Conservation (phyloP, 2,113 vertebrate species). For the Genyomyrus donnyi region DNA sequence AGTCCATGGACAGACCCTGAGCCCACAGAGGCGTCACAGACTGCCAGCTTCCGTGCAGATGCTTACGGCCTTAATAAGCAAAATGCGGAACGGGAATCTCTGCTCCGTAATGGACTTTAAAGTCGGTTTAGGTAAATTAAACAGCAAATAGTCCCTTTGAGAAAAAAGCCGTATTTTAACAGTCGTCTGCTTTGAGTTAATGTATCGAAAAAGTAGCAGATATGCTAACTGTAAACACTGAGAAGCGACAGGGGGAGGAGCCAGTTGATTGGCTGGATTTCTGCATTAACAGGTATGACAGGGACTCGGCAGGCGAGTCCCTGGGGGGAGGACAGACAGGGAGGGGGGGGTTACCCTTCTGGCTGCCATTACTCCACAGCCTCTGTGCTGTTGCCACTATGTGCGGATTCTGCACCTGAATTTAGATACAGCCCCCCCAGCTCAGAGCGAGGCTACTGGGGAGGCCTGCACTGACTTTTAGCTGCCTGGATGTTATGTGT, state of each 20-base stretch:
- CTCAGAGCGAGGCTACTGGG: neutral
- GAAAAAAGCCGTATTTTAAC: neutral
- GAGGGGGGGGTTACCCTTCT: neutral
- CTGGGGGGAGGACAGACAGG: neutral
- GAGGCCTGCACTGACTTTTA: neutral
- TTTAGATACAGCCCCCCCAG: neutral
- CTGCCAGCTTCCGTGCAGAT: neutral
- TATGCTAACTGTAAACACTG: neutral
- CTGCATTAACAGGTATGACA: neutral
- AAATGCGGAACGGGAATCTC: neutral
- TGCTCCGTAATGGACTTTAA: neutral
- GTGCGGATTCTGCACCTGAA: neutral
- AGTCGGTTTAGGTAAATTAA: neutral
- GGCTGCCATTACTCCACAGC: neutral
- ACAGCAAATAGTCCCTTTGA: neutral
- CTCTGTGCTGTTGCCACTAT: neutral
- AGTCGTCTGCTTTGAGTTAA: neutral
- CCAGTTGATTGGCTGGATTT: neutral
- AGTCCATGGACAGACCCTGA: neutral
- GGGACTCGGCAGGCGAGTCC: neutral
- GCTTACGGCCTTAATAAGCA: neutral
- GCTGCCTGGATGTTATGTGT: neutral
- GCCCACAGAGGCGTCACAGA: neutral
- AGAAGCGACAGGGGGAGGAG: neutral
- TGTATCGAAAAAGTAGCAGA: neutral